Conservation (phyloP, 2,113 vertebrate species). For the Strix aluco region DNA sequence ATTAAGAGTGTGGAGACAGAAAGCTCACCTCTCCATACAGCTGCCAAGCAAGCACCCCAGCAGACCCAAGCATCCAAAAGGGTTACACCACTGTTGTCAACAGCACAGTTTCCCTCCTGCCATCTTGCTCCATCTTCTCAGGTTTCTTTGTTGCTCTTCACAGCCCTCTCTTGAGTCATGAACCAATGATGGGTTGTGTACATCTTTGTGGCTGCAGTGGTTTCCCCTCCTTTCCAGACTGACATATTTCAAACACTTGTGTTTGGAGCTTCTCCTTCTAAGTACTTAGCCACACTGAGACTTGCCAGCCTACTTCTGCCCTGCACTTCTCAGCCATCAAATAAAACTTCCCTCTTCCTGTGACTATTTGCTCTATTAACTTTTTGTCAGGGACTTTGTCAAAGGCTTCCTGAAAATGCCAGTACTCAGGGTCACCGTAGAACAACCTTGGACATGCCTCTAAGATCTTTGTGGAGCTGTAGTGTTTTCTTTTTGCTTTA, state of each 20-base stretch:
- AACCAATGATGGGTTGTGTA: neutral
- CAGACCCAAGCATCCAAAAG: neutral
- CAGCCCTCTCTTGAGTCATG: neutral
- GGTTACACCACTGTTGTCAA: neutral
- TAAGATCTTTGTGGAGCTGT: neutral
- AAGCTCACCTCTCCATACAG: neutral
- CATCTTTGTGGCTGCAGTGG: neutral
- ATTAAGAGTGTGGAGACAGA: neutral
- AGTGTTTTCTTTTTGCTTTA: neutral
- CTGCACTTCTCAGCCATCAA: neutral
- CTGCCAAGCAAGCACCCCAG: neutral
- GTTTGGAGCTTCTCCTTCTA: neutral
- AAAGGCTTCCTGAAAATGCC: neutral
- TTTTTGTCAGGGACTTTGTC: neutral
- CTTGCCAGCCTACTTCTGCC: neutral
- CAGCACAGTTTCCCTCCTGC: neutral
- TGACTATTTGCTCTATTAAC: neutral
- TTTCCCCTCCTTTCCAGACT: constrained; percentile 20
- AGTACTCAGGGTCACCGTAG: neutral
- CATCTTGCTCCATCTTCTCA: neutral
- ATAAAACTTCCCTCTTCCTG: neutral
- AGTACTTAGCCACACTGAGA: neutral
- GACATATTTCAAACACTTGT: neutral
- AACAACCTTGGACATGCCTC: neutral
- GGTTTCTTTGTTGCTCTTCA: neutral